Percentiles rank a stretch among this genome's conserved stretches.
Evolutionary conservation across 1,140 invertebrate species (phyloP).

Genomic region (Drosophila ohnishii): DNA sequence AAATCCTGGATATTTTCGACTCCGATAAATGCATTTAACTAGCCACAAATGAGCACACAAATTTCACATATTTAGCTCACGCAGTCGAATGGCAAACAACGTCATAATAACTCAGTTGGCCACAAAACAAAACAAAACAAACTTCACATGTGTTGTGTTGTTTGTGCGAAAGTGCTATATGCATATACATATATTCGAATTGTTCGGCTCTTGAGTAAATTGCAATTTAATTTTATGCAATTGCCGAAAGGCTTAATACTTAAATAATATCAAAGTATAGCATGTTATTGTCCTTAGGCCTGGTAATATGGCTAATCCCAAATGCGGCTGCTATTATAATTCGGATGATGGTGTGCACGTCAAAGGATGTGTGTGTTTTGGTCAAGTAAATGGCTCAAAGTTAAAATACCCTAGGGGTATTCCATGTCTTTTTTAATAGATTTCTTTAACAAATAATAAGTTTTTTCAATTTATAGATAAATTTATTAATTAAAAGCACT

Average conservation of each 20-base stretch:
- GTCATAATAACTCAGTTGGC: conserved; percentile 61
- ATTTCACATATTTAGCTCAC: conserved; percentile 48
- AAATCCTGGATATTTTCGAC: conserved; percentile 42
- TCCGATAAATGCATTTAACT: conserved; percentile 69
- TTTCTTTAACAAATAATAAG: neutral
- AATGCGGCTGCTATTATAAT: conserved; percentile 44
- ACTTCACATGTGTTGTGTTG: conserved; percentile 36
- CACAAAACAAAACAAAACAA: conserved; percentile 70
- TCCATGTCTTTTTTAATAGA: neutral
- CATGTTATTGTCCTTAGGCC: conserved; percentile 32
- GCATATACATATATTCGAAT: conserved; percentile 17
- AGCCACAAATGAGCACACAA: conserved; percentile 74
- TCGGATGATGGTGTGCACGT: conserved; percentile 7
- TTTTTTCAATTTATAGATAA: too few species aligned
- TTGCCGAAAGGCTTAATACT: conserved; percentile 28
- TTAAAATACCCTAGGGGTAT: conserved; percentile 13
- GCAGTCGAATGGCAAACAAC: conserved; percentile 54
- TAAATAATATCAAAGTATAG: conserved; percentile 34
- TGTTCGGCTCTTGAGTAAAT: conserved; percentile 47
- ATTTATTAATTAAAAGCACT: neutral
- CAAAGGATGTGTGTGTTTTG: conserved; percentile 13
- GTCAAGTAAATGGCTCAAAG: neutral
- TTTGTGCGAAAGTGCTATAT: neutral
- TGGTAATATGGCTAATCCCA: conserved; percentile 61
- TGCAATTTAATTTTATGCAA: conserved; percentile 66